Evolutionary conservation across 1,140 invertebrate species (phyloP).

Genomic region (Drosophila repleta): DNA sequence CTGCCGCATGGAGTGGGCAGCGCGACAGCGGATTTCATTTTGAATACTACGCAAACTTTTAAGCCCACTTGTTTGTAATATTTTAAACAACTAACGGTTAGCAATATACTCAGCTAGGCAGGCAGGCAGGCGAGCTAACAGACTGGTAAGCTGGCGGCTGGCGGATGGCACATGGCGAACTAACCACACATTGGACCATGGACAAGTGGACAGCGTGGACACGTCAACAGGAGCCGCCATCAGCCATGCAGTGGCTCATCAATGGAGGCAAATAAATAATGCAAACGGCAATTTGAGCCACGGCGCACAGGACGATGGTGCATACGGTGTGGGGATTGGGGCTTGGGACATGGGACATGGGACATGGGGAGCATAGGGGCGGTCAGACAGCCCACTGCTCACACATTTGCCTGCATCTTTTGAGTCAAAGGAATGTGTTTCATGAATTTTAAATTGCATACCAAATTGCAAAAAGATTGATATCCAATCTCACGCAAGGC

Average conservation of each 20-base stretch:
- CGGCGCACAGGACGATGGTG: constrained; percentile 20
- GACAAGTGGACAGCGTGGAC: constrained; percentile 24
- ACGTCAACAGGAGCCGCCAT: constrained; percentile 48
- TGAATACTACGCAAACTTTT: constrained; percentile 28
- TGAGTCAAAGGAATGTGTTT: constrained; percentile 82
- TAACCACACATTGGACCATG: constrained; percentile 39
- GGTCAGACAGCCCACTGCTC: constrained; percentile 28
- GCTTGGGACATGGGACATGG: not conserved
- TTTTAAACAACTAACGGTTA: constrained; percentile 75
- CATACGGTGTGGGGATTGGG: constrained; percentile 20
- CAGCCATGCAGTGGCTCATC: constrained; percentile 57
- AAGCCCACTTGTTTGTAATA: constrained; percentile 60
- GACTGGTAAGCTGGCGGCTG: not conserved
- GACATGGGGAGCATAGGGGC: not conserved
- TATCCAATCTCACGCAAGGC: constrained; percentile 83
- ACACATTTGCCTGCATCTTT: constrained; percentile 80
- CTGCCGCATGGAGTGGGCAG: constrained; percentile 8
- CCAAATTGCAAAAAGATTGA: constrained; percentile 83
- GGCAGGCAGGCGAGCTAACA: not conserved
- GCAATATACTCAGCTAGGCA: not conserved
- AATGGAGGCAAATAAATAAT: constrained; percentile 82
- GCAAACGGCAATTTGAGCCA: constrained; percentile 80
- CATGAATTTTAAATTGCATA: constrained; percentile 83
- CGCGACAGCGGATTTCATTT: constrained; percentile 42
- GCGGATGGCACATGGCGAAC: not conserved